Conservation (phyloP, 2,113 vertebrate species). For the Anser brachyrhynchus region DNA sequence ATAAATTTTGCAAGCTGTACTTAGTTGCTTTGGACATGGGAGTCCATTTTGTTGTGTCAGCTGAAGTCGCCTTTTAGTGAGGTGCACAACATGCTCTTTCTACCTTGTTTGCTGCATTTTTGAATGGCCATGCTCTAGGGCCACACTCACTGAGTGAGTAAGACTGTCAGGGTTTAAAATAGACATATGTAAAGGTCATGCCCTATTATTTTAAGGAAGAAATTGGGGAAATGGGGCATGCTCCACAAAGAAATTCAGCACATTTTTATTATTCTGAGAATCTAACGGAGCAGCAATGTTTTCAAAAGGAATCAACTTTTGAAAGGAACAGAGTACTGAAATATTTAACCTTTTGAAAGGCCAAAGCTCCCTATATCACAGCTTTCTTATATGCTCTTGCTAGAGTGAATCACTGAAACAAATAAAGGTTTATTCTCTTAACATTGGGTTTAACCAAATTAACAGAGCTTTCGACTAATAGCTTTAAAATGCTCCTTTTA, state of each 20-base stretch:
- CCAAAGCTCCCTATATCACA: background rate
- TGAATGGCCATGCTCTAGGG: background rate
- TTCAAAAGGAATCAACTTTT: constrained; percentile 34
- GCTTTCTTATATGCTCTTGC: background rate
- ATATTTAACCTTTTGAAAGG: constrained; percentile 25
- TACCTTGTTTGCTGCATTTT: background rate
- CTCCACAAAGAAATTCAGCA: background rate
- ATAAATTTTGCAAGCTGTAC: accelerated
- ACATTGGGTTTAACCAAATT: background rate
- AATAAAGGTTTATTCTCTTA: background rate
- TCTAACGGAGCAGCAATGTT: background rate
- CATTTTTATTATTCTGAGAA: background rate
- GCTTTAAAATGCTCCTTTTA: constrained; percentile 21
- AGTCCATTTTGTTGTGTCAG: background rate
- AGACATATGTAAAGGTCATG: background rate
- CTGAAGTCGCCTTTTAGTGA: background rate
- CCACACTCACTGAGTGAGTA: accelerated
- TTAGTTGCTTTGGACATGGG: background rate
- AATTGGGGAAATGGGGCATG: background rate
- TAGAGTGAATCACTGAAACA: background rate
- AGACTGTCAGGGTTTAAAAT: background rate
- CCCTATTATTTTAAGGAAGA: background rate
- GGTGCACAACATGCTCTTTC: background rate
- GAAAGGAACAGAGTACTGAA: background rate
- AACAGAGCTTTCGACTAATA: constrained; percentile 25